Evolutionary conservation across 2,113 vertebrate genomes (phyloP).

Genomic region (Capricornis sumatraensis): DNA sequence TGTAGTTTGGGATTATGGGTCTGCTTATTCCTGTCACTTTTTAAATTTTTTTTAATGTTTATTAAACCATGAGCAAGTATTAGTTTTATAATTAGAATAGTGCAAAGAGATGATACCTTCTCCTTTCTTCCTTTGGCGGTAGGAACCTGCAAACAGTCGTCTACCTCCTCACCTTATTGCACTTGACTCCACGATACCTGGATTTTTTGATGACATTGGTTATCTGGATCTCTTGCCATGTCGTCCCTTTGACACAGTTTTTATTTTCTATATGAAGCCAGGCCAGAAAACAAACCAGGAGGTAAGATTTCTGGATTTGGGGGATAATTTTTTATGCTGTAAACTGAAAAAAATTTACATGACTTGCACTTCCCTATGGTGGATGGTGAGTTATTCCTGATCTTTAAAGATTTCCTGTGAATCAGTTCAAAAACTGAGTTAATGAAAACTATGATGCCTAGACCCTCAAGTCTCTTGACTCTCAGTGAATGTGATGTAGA

Average conservation of each 20-base stretch:
- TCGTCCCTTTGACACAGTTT: constrained; percentile 96
- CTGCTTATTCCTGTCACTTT: constrained; percentile 7
- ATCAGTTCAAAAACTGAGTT: constrained; percentile 9
- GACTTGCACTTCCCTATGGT: background rate
- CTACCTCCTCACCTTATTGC: constrained; percentile 97
- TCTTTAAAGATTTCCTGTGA: background rate
- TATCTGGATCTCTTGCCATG: constrained; percentile 94
- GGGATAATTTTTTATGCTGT: constrained; percentile 23
- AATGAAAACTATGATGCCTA: background rate
- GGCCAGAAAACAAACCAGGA: constrained; percentile 96
- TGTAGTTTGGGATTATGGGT: background rate
- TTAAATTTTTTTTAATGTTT: background rate
- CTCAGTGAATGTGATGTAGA: background rate
- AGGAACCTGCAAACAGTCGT: constrained; percentile 96
- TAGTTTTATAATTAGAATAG: constrained; percentile 7
- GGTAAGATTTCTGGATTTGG: constrained; percentile 76
- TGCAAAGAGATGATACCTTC: background rate
- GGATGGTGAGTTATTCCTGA: background rate
- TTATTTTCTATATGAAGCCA: constrained; percentile 96
- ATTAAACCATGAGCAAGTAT: background rate
- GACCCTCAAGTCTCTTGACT: background rate
- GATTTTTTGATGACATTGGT: constrained; percentile 95
- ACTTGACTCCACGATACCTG: constrained; percentile 91
- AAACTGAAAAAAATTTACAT: background rate
- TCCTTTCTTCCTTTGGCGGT: constrained; percentile 13